Conservation (phyloP, 2,888 invertebrate genomes). For the Drosophila lacicola region DNA sequence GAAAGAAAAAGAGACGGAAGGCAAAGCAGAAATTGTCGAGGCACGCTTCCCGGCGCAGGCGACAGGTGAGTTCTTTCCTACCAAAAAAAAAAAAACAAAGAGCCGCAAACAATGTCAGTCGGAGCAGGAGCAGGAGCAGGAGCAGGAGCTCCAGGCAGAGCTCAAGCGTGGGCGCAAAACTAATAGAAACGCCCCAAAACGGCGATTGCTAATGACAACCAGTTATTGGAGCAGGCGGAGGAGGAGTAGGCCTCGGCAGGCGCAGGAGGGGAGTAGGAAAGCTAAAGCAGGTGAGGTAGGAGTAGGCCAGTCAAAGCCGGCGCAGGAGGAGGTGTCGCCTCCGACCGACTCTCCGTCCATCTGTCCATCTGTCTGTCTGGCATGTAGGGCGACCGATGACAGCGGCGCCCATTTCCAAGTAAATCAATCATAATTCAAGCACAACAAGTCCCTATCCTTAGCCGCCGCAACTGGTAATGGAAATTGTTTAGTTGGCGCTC, state of each 20-base stretch:
- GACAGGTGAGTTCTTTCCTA: not conserved
- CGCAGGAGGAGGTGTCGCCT: not conserved
- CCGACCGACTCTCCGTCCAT: conserved; percentile 7
- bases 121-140: not conserved
- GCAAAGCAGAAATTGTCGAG: conserved; percentile 44
- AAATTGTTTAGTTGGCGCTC: conserved; percentile 35
- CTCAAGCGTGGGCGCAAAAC: conserved; percentile 1
- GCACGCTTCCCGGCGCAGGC: conserved; percentile 41
- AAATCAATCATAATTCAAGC: conserved; percentile 70
- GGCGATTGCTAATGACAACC: conserved; percentile 70
- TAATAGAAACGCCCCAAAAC: conserved; percentile 46
- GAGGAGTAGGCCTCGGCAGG: too few relatives aligned
- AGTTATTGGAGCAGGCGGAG: conserved; percentile 15
- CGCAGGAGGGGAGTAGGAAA: not conserved
- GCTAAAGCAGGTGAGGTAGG: too few relatives aligned
- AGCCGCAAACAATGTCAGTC: conserved; percentile 31
- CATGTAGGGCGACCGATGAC: conserved; percentile 22
- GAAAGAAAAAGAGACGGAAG: conserved; percentile 1
- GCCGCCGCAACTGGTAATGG: conserved; percentile 23
- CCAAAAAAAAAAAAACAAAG: conserved; percentile 7
- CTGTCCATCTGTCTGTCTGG: not conserved
- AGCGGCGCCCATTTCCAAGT: conserved; percentile 51
- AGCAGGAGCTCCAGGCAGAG: not conserved
- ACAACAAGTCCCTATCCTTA: conserved; percentile 2
- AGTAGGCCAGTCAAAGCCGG: conserved; percentile 2